Evolutionary conservation across 2,888 invertebrate species (phyloP).

Genomic region (Ferdinandea cuprea): DNA sequence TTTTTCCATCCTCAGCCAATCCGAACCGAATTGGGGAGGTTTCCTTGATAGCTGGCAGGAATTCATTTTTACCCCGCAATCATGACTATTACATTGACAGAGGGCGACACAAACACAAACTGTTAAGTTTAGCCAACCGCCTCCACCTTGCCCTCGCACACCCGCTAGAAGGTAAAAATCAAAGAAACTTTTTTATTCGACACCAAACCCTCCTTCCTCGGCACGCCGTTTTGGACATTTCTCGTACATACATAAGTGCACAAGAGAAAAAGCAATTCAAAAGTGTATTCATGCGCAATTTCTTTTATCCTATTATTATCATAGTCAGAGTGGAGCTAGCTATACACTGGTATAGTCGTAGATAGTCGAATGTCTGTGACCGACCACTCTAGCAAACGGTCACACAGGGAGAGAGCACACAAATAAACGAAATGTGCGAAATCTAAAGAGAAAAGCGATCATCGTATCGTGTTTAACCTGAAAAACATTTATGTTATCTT

Average conservation of each 20-base stretch:
- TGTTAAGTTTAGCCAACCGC: background rate
- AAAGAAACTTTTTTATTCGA: slow-evolving; percentile 49
- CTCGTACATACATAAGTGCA: slow-evolving; percentile 23
- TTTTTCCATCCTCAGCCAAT: slow-evolving; percentile 59
- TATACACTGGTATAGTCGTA: background rate
- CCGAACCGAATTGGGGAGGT: slow-evolving; percentile 61
- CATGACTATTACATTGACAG: background rate
- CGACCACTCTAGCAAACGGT: slow-evolving; percentile 69
- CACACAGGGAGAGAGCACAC: slow-evolving; percentile 56
- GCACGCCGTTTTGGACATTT: background rate
- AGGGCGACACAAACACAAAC: background rate
- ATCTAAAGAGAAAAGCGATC: slow-evolving; percentile 73
- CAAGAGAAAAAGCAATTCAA: slow-evolving; percentile 77
- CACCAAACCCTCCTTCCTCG: slow-evolving; percentile 1
- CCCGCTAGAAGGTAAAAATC: slow-evolving; percentile 64
- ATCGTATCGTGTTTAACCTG: slow-evolving; percentile 74
- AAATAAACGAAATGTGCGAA: slow-evolving; percentile 70
- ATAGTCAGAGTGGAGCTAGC: slow-evolving; percentile 24
- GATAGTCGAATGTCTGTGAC: slow-evolving; percentile 38
- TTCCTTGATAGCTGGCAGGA: slow-evolving; percentile 7
- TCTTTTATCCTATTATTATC: slow-evolving; percentile 81
- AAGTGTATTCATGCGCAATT: slow-evolving; percentile 83
- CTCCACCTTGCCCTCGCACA: background rate
- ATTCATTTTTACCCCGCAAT: slow-evolving; percentile 44
- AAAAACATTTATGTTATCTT: slow-evolving; percentile 74